Percentiles rank a stretch among this genome's conserved stretches.
These are phyloP conservation scores for Tarsius wallacei DNA, from an alignment of 2,797 vertebrate genomes.

Conservation along the genomic window DNA sequence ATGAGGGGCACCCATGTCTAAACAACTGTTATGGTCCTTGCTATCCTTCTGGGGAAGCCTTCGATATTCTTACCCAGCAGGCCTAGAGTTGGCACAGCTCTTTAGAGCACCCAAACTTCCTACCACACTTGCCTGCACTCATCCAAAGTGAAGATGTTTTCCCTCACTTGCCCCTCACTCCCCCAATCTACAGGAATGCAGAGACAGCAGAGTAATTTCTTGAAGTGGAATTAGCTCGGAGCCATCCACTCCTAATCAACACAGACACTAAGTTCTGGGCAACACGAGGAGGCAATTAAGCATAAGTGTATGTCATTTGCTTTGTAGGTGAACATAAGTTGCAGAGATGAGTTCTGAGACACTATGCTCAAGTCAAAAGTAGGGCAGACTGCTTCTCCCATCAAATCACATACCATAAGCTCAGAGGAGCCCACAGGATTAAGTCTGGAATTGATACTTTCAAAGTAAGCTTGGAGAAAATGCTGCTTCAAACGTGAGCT, in stretches of 20 bases:
- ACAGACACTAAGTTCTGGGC: constrained; percentile 60
- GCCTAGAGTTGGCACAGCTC: background rate
- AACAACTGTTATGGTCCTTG: background rate
- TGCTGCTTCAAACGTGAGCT: constrained; percentile 60
- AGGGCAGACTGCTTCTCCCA: constrained; percentile 52
- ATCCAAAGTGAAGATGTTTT: background rate
- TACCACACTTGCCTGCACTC: background rate
- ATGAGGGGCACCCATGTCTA: background rate
- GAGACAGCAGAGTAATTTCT: background rate
- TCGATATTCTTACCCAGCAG: background rate
- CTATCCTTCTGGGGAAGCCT: background rate
- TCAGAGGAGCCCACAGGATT: constrained; percentile 62
- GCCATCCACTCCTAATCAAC: constrained; percentile 46
- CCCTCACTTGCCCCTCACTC: background rate
- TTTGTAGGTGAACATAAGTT: constrained; percentile 69
- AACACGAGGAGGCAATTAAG: constrained; percentile 75
- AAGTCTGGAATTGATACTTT: constrained; percentile 69
- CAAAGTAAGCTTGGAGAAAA: constrained; percentile 67
- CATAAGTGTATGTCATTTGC: constrained; percentile 61
- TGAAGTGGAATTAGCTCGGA: constrained; percentile 37
- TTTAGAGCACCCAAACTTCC: background rate
- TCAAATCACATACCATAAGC: constrained; percentile 60
- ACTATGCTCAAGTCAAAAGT: constrained; percentile 60
- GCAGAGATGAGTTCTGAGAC: constrained; percentile 56
- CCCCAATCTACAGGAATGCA: background rate